phyloP scores from a whole-genome alignment of 1,140 invertebrate genomes.

The Phortica variegata region DNA sequence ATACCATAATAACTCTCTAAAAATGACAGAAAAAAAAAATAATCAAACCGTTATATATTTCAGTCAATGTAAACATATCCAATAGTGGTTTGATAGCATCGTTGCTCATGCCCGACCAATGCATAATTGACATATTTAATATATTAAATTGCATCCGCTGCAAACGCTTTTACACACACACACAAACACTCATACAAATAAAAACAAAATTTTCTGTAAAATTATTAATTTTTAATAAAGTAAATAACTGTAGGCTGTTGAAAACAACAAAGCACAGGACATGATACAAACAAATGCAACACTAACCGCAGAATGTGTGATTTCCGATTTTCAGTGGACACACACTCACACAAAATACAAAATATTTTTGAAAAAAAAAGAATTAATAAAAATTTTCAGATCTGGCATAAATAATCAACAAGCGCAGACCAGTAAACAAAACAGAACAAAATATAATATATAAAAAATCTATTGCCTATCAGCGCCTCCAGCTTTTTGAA shows the following conservation, averaged over 20 bases:
- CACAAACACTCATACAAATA: too few species aligned
- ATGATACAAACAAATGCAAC: constrained; percentile 12
- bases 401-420: not conserved
- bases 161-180: constrained; percentile 22
- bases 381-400: constrained; percentile 2
- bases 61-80: too few species aligned
- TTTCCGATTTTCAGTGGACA: constrained; percentile 28
- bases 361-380: constrained; percentile 3
- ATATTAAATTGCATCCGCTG: constrained; percentile 53
- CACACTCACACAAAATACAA: constrained; percentile 23
- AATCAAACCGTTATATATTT: too few species aligned
- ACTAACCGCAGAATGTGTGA: constrained; percentile 33
- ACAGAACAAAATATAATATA: not conserved
- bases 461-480: not conserved
- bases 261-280: constrained; percentile 11
- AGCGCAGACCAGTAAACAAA: too few species aligned
- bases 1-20: too few species aligned
- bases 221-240: constrained; percentile 54
- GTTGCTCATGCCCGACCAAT: not conserved
- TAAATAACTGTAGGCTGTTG: constrained; percentile 30
- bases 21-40: too few species aligned
- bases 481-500: constrained; percentile 6
- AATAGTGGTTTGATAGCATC: too few species aligned
- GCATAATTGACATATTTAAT: constrained; percentile 54
- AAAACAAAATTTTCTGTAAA: constrained; percentile 30